Evolutionary conservation across 2,888 invertebrate genomes (phyloP).

Genomic region (Conistra vaccinii): DNA sequence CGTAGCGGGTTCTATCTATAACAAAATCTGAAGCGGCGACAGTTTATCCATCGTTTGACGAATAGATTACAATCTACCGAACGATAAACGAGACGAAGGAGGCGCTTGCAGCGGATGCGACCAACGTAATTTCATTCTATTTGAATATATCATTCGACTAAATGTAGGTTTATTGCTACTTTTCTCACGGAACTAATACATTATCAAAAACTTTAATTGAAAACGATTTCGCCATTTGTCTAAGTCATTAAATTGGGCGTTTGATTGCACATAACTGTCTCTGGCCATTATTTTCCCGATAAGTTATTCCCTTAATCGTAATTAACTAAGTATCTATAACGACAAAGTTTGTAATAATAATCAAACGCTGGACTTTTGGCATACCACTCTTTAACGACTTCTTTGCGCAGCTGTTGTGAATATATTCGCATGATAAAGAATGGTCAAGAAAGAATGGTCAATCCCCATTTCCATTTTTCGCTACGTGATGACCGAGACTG

Average conservation of each 20-base stretch:
- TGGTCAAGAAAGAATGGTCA: slow-evolving; percentile 87
- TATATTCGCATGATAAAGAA: slow-evolving; percentile 82
- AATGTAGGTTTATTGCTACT: slow-evolving; percentile 90
- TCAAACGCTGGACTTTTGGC: slow-evolving; percentile 74
- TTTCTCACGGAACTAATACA: slow-evolving; percentile 90
- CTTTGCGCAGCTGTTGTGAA: slow-evolving; percentile 77
- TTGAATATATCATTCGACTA: slow-evolving; percentile 89
- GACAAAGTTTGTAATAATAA: slow-evolving; percentile 67
- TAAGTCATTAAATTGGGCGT: slow-evolving; percentile 79
- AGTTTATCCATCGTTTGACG: slow-evolving; percentile 85
- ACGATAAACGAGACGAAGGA: slow-evolving; percentile 82
- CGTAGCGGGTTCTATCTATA: slow-evolving; percentile 74
- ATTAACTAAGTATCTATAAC: slow-evolving; percentile 65
- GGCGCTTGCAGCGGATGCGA: slow-evolving; percentile 88
- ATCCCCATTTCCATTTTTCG: slow-evolving; percentile 84
- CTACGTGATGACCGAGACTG: slow-evolving; percentile 82
- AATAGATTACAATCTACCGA: slow-evolving; percentile 85
- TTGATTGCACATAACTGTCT: slow-evolving; percentile 77
- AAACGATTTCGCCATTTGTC: slow-evolving; percentile 88
- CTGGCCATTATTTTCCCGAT: slow-evolving; percentile 76
- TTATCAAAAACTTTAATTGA: slow-evolving; percentile 88
- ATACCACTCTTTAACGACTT: slow-evolving; percentile 71
- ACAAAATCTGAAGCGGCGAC: slow-evolving; percentile 78
- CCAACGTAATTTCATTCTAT: slow-evolving; percentile 88
- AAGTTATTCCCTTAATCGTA: slow-evolving; percentile 74